A percentile compares a stretch with the other conserved stretches of the same genome.
These are phyloP conservation scores for Lasaia peninsularis DNA, from an alignment of 1,140 invertebrate species.

Conservation along the genomic window DNA sequence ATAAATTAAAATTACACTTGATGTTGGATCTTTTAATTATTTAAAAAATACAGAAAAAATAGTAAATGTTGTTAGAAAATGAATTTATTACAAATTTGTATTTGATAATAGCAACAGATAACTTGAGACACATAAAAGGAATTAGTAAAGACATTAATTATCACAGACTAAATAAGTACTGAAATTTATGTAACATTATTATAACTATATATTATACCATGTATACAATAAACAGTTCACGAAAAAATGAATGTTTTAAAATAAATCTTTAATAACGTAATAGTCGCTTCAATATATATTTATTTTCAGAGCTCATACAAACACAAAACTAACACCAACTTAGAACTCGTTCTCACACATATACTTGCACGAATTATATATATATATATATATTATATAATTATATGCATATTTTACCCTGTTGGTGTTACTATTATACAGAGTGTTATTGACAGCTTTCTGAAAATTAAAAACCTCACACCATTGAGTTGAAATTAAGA, in stretches of 20 bases:
- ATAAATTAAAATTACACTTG: constrained; percentile 22
- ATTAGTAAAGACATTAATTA: constrained; percentile 31
- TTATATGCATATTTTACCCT: too few relatives aligned
- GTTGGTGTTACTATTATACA: too few relatives aligned
- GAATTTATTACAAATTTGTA: constrained; percentile 75
- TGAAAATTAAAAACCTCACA: too few relatives aligned
- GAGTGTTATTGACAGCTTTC: too few relatives aligned
- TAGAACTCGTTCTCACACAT: too few relatives aligned
- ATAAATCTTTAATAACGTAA: too few relatives aligned
- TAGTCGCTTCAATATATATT: too few relatives aligned
- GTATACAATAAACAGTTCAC: constrained; percentile 14
- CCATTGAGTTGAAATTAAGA: too few relatives aligned
- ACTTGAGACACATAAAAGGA: constrained; percentile 17
- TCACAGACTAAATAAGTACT: constrained; percentile 61
- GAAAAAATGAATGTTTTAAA: constrained; percentile 10
- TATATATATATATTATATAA: too few relatives aligned
- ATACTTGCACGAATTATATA: too few relatives aligned
- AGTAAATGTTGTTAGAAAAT: constrained; percentile 66
- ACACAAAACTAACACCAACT: too few relatives aligned
- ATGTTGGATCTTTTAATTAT: constrained; percentile 61
- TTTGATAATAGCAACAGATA: constrained; percentile 29
- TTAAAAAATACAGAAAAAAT: constrained; percentile 73
- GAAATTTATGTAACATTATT: constrained; percentile 28
- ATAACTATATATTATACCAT: constrained; percentile 4
- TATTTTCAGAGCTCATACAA: too few relatives aligned